Percentiles rank a stretch among this genome's conserved stretches.
Conservation (phyloP, 2,113 vertebrate genomes). For the Amphiprion ocellaris region DNA sequence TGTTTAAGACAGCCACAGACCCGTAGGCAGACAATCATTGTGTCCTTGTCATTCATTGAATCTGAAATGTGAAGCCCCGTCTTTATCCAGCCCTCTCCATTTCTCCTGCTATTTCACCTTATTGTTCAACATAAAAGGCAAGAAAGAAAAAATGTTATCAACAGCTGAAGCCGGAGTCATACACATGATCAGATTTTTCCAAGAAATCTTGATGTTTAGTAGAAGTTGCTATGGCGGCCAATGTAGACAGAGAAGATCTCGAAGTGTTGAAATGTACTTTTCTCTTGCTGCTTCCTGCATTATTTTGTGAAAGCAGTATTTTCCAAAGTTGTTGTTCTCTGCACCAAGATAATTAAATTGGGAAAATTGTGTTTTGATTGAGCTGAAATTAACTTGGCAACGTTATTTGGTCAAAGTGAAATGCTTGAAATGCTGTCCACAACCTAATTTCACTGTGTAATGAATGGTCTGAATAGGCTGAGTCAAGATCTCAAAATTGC, state of each 20-base stretch:
- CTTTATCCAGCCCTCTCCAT: constrained; percentile 27
- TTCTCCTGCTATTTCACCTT: constrained; percentile 33
- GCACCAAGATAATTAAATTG: not conserved
- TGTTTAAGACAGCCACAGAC: constrained; percentile 5
- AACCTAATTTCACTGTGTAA: not conserved
- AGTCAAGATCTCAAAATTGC: not conserved
- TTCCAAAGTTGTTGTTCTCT: not conserved
- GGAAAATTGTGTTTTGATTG: not conserved
- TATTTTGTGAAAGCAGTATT: not conserved
- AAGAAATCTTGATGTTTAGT: constrained; percentile 13
- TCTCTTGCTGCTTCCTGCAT: not conserved
- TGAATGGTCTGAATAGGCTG: not conserved
- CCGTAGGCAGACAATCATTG: constrained; percentile 65
- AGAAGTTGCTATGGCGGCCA: constrained; percentile 9
- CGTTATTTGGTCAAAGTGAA: too few relatives aligned
- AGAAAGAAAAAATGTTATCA: constrained; percentile 25
- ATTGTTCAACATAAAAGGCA: constrained; percentile 50
- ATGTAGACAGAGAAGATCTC: too few relatives aligned
- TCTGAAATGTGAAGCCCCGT: constrained; percentile 68
- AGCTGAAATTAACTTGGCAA: not conserved
- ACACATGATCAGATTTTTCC: constrained; percentile 13
- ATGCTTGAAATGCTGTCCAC: too few relatives aligned
- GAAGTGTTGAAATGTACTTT: not conserved
- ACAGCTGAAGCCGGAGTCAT: not conserved
- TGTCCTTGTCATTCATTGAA: constrained; percentile 64